A percentile compares a stretch with the other conserved stretches of the same genome.
phyloP scores from a whole-genome alignment of 2,797 vertebrate species.

The Tadarida brasiliensis region DNA sequence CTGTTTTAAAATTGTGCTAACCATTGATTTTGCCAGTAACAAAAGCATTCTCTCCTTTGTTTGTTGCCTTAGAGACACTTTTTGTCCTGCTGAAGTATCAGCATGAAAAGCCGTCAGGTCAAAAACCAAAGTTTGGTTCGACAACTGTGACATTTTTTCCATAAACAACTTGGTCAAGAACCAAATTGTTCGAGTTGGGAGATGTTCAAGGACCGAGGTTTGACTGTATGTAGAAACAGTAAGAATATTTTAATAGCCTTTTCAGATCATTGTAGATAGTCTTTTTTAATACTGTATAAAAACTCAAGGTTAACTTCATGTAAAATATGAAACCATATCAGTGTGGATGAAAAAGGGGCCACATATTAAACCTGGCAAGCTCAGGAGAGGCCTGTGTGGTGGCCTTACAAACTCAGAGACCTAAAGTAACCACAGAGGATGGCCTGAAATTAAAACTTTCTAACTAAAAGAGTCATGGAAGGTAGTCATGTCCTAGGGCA shows the following conservation, averaged over 20 bases:
- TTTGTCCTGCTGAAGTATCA: too few relatives aligned
- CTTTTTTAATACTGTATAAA: background rate
- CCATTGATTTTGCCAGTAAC: too few relatives aligned
- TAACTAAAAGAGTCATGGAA: background rate
- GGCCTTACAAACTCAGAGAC: background rate
- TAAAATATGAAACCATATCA: conserved; percentile 33
- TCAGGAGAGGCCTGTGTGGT: background rate
- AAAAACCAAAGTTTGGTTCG: too few relatives aligned
- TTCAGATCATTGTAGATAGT: background rate
- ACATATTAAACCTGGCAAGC: background rate
- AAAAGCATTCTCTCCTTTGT: too few relatives aligned
- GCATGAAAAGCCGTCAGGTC: too few relatives aligned
- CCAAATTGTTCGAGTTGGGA: too few relatives aligned
- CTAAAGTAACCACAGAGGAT: background rate
- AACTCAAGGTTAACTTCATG: conserved; percentile 14
- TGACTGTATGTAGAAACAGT: background rate
- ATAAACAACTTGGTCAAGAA: too few relatives aligned
- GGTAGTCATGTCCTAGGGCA: background rate
- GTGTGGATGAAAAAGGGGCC: background rate
- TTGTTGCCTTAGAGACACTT: too few relatives aligned
- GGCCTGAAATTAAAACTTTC: background rate
- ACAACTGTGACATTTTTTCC: too few relatives aligned
- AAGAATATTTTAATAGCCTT: conserved; percentile 44
- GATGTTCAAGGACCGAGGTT: too few relatives aligned
- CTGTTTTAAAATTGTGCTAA: too few relatives aligned